Evolutionary conservation across 37 sponge, comb jelly and placozoan genomes (phyloP).

Genomic region (Hormiphora californensis): DNA sequence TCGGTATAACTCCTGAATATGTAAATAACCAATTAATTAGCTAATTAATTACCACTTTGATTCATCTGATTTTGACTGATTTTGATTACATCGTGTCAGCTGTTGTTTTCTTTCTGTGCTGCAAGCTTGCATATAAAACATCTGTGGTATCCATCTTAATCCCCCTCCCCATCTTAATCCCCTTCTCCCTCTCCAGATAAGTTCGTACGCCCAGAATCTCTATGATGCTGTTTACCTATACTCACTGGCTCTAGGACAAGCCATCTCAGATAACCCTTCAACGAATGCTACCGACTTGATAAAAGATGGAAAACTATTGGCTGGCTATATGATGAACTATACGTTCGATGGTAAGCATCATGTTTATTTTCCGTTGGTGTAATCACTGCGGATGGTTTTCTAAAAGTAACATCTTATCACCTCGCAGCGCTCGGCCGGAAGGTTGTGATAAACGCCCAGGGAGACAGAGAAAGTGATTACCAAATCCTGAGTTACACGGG

Average conservation of each 20-base stretch:
- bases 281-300: not conserved
- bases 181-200: not conserved
- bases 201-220: not conserved
- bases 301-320: not conserved
- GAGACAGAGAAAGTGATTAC: constrained; percentile 18
- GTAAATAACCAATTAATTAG: no score
- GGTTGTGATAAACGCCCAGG: not conserved
- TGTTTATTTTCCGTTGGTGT: not conserved
- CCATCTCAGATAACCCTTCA: not conserved
- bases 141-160: no score
- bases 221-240: not conserved
- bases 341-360: not conserved
- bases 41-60: no score
- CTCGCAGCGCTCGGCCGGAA: constrained; percentile 27
- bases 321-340: not conserved
- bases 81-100: no score
- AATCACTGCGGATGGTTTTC: not conserved
- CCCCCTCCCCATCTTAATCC: no score
- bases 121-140: no score
- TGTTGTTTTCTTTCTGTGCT: no score
- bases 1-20: not conserved
- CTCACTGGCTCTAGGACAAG: not conserved
- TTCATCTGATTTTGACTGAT: no score
- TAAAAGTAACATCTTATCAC: not conserved
- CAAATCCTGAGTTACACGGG: not conserved